phyloP scores from a whole-genome alignment of 2,113 vertebrate genomes.

The Murina feae region DNA sequence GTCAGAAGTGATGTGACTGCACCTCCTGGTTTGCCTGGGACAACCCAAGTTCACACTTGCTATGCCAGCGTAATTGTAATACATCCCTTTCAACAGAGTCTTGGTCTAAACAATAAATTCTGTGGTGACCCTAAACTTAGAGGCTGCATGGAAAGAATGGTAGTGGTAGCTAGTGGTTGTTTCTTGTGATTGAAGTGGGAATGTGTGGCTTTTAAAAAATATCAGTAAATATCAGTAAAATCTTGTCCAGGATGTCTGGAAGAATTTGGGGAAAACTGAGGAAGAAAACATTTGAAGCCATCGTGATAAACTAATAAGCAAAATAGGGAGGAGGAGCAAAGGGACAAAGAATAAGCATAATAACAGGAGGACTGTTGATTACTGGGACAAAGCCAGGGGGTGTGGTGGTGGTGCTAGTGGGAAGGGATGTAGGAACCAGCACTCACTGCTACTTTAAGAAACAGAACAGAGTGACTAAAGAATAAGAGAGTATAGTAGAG shows the following conservation, averaged over 20 bases:
- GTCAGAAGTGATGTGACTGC: not conserved
- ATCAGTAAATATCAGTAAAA: not conserved
- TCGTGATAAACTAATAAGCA: not conserved
- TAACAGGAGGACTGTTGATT: not conserved
- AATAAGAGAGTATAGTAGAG: not conserved
- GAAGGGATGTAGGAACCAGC: fast-evolving
- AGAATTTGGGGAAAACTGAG: not conserved
- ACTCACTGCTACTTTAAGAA: not conserved
- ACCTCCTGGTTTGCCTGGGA: not conserved
- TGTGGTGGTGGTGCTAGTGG: not conserved
- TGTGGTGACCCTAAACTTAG: not conserved
- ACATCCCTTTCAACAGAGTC: not conserved
- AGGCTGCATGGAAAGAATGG: not conserved
- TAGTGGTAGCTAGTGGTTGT: not conserved
- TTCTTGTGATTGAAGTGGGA: not conserved
- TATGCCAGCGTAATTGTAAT: not conserved
- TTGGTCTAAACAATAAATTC: not conserved
- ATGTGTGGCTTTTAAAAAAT: not conserved
- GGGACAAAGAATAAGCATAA: not conserved
- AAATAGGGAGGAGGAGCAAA: not conserved
- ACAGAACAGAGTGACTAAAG: not conserved
- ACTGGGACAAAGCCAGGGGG: not conserved
- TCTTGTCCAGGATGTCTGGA: not conserved
- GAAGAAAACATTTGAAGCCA: not conserved
- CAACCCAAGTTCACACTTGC: not conserved